Conservation (phyloP, 2,888 invertebrate species). For the Macroteleia sp. region DNA sequence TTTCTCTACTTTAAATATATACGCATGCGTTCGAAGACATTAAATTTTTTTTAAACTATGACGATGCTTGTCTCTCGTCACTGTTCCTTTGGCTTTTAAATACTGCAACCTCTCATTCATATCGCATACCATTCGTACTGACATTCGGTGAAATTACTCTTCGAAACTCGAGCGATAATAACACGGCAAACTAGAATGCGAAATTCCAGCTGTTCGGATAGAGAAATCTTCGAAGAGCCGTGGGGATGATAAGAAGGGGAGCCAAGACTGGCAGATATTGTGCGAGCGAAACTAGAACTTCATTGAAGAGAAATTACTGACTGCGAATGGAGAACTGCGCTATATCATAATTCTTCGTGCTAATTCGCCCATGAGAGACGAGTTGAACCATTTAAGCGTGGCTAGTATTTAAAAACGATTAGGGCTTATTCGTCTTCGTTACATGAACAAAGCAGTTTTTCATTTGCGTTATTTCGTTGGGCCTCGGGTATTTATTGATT, state of each 20-base stretch:
- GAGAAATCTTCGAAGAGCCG: conserved; percentile 37
- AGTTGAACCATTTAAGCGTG: conserved; percentile 18
- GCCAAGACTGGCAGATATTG: conserved; percentile 52
- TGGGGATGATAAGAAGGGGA: conserved; percentile 44
- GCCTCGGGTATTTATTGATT: conserved; percentile 23
- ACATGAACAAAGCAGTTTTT: not conserved
- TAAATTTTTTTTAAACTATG: too few species aligned
- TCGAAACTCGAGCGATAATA: conserved; percentile 74
- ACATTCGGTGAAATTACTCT: conserved; percentile 73
- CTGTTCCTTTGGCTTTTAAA: conserved; percentile 33
- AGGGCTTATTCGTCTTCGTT: conserved; percentile 23
- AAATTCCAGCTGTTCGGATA: conserved; percentile 67
- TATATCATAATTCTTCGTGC: conserved; percentile 51
- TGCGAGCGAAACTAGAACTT: conserved; percentile 61
- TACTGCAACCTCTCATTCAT: conserved; percentile 45
- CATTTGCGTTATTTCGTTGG: not conserved
- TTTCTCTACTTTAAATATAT: too few species aligned
- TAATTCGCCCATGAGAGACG: conserved; percentile 59
- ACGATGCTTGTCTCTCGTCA: conserved; percentile 33
- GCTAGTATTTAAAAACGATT: conserved; percentile 36
- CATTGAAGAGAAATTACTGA: conserved; percentile 70
- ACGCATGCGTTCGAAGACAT: too few species aligned
- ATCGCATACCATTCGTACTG: conserved; percentile 53
- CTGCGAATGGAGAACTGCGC: conserved; percentile 70
- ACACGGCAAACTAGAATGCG: conserved; percentile 74